Evolutionary conservation across 2,797 vertebrate species (phyloP).

Genomic region (Schizothorax lantsangensis): DNA sequence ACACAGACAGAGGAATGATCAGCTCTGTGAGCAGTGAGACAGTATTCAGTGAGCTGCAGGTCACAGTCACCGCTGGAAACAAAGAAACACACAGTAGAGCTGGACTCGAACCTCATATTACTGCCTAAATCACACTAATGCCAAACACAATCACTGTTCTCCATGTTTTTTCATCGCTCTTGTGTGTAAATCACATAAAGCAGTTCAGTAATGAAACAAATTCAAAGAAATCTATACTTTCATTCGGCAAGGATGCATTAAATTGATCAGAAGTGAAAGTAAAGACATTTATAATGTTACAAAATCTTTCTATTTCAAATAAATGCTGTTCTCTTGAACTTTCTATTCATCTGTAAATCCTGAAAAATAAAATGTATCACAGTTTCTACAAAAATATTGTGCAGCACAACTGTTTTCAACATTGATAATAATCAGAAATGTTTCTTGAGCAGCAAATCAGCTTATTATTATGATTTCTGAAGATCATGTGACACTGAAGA

Average conservation of each 20-base stretch:
- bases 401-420: not conserved
- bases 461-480: not conserved
- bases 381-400: not conserved
- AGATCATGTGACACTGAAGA: conserved; percentile 1
- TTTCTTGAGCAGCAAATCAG: not conserved
- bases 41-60: not conserved
- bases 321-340: not conserved
- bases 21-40: conserved; percentile 17
- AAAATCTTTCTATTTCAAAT: not conserved
- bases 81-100: not conserved
- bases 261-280: not conserved
- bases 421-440: not conserved
- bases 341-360: not conserved
- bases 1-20: conserved; percentile 70
- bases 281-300: not conserved
- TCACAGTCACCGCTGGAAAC: not conserved
- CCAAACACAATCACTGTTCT: not conserved
- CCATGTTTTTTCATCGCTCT: not conserved
- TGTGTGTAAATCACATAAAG: not conserved
- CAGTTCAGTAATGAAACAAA: not conserved
- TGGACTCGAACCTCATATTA: not conserved
- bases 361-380: no score
- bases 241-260: not conserved
- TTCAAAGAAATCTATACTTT: not conserved
- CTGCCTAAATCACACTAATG: not conserved